Conservation (phyloP, 2,113 vertebrate species). For the Syngnathus floridae region DNA sequence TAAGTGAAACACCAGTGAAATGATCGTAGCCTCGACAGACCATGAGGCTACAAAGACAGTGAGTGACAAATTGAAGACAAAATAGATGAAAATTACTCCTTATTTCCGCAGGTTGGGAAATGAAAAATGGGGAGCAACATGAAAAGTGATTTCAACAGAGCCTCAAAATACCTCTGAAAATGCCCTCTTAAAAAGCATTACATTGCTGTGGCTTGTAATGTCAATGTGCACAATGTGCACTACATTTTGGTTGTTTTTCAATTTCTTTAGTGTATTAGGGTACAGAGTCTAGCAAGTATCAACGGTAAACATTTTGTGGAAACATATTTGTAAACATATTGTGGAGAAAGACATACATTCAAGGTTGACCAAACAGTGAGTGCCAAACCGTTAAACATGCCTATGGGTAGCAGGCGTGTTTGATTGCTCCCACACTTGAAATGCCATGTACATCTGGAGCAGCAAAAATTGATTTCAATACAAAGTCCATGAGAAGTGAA, state of each 20-base stretch:
- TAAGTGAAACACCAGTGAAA: conserved; percentile 49
- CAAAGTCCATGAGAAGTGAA: not conserved
- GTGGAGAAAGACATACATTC: not conserved
- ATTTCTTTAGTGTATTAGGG: conserved; percentile 31
- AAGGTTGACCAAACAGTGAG: not conserved
- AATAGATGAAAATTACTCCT: conserved; percentile 11
- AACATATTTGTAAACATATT: not conserved
- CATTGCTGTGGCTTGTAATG: conserved; percentile 33
- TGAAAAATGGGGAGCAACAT: conserved; percentile 41
- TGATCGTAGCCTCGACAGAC: conserved; percentile 45
- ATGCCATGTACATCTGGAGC: not conserved
- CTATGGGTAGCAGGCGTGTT: not conserved
- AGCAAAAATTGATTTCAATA: not conserved
- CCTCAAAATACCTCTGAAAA: conserved; percentile 39
- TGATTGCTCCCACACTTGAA: not conserved
- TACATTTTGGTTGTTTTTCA: conserved; percentile 42
- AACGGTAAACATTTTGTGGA: conserved; percentile 14
- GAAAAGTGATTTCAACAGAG: conserved; percentile 34
- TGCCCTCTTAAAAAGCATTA: conserved; percentile 40
- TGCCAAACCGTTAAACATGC: not conserved
- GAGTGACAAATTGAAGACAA: conserved; percentile 38
- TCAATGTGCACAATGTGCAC: conserved; percentile 10
- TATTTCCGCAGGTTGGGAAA: conserved; percentile 41
- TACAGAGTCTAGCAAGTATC: conserved; percentile 7
- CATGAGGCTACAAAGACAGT: conserved; percentile 42